Evolutionary conservation across 2,797 vertebrate genomes (phyloP), one percentile per base, ranked within the genome.

Genomic region (Bovichtus variegatus): DNA sequence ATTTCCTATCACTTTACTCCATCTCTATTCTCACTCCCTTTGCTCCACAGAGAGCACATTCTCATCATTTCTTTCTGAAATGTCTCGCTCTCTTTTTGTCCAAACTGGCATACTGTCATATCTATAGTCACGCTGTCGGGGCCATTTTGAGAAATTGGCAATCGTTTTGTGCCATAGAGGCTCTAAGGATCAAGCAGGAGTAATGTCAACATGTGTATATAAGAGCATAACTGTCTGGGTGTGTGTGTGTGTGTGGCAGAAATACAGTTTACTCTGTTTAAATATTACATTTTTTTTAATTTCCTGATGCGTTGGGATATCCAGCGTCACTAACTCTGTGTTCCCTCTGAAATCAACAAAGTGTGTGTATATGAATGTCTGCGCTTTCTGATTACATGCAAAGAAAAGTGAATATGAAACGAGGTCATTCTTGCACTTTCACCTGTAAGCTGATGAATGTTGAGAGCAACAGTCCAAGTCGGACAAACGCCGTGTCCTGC

Each of bases 101-200:
- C 58, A 50, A 71, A 71, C 58, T 63, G 67, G 62, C 80, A 40
- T 9, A 0, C 81, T 88, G 86, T 85, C 89, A 71, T 12, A 46
- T 77, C 57, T 75, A 81, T 84, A 71, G 89, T 83, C 90, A 80
- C 27, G 31, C 54, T 85, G 86, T 91, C 84, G 5, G 64, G 19
- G 73, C 49, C 87, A 92, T 91, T 92, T 91, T 91, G 89, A 91
- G 91, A 92, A 91, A 87, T 66, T 83, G 87, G 91, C 86, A 90
- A 16, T 88, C 50, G 40, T 75, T 89, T 78, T 40, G 59, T 84
- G 75, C 86, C 74, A 1, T 36, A 1, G 85, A 87, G 87, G 51
- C 80, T 83, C 18, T 5, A 9, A 71, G 72, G 75, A 55, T 65
- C 77, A 79, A 76, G 81, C 82, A 36, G 53, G 15, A 63, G 46